These are phyloP conservation scores for Odontocolon sp. DNA, from an alignment of 2,888 invertebrate genomes.

Conservation along the genomic window DNA sequence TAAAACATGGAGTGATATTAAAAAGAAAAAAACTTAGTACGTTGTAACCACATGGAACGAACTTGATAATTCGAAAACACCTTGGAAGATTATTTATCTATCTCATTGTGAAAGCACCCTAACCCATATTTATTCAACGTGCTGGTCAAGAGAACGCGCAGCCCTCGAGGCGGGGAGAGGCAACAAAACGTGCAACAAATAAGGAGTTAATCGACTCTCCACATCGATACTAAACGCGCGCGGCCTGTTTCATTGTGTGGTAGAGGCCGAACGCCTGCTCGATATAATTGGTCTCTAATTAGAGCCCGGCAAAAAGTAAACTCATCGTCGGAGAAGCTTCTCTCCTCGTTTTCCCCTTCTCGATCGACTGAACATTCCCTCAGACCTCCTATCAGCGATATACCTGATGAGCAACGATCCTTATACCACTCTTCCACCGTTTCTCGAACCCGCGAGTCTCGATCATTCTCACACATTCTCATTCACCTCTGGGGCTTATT, in stretches of 20 bases:
- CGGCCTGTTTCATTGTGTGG: slow-evolving; percentile 72
- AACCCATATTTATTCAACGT: slow-evolving; percentile 71
- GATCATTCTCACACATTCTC: slow-evolving; percentile 42
- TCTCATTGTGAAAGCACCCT: slow-evolving; percentile 64
- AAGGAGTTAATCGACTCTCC: slow-evolving; percentile 74
- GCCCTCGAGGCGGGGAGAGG: slow-evolving; percentile 65
- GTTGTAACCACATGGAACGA: slow-evolving; percentile 6
- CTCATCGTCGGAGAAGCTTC: slow-evolving; percentile 59
- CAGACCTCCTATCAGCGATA: background rate
- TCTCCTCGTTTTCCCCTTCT: slow-evolving; percentile 17
- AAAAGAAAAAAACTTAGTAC: background rate
- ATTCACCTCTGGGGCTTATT: slow-evolving; percentile 21
- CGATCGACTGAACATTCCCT: slow-evolving; percentile 22
- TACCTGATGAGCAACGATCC: slow-evolving; percentile 12
- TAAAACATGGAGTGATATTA: slow-evolving; percentile 14
- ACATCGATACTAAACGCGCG: slow-evolving; percentile 74
- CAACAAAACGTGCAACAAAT: slow-evolving; percentile 74
- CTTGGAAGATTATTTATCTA: slow-evolving; percentile 8
- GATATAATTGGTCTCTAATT: slow-evolving; percentile 78
- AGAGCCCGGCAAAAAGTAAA: slow-evolving; percentile 68
- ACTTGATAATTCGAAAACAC: slow-evolving; percentile 24
- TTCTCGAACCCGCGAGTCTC: slow-evolving; percentile 28
- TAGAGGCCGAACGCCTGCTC: slow-evolving; percentile 74
- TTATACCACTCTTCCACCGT: background rate
- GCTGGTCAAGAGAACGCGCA: slow-evolving; percentile 6